A percentile compares a stretch with the other conserved stretches of the same genome.
Conservation (phyloP, 2,797 vertebrate species). For the Cynodonichthys magdalenae region DNA sequence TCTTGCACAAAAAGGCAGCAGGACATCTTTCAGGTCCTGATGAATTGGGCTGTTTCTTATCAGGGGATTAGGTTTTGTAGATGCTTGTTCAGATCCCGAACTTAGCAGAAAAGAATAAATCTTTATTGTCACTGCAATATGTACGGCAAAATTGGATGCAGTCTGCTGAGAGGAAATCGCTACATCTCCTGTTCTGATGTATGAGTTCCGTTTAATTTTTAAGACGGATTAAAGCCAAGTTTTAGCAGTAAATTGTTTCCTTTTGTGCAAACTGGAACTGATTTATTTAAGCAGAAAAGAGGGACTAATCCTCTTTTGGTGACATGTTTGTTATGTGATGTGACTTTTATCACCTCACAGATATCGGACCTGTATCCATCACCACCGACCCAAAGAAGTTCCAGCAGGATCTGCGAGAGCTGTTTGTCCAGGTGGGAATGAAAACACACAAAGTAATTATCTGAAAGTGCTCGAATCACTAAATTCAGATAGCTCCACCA, state of each 20-base stretch:
- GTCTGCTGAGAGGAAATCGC: conserved; percentile 13
- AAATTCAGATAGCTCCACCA: neutral
- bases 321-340: conserved; percentile 19
- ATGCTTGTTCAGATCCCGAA: conserved; percentile 22
- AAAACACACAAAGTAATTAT: conserved; percentile 23
- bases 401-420: conserved; percentile 89
- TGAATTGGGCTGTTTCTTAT: conserved; percentile 30
- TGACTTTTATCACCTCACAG: conserved; percentile 69
- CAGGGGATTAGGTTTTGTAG: conserved; percentile 20
- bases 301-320: neutral
- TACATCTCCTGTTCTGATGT: conserved; percentile 22
- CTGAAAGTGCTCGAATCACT: conserved; percentile 1
- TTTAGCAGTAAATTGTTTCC: neutral
- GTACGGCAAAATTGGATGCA: neutral
- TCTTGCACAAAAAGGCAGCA: conserved; percentile 23
- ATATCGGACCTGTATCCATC: conserved; percentile 92
- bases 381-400: conserved; percentile 90
- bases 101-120: neutral
- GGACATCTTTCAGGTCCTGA: conserved; percentile 33
- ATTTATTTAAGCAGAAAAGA: conserved; percentile 1
- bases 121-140: neutral
- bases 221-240: no score
- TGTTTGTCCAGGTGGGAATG: conserved; percentile 91
- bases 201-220: conserved; percentile 17
- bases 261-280: neutral